A percentile compares a stretch with the other conserved stretches of the same genome.
Conservation (phyloP, 37 sponge, comb jelly and placozoan genomes). For the Sycon ciliatum region DNA sequence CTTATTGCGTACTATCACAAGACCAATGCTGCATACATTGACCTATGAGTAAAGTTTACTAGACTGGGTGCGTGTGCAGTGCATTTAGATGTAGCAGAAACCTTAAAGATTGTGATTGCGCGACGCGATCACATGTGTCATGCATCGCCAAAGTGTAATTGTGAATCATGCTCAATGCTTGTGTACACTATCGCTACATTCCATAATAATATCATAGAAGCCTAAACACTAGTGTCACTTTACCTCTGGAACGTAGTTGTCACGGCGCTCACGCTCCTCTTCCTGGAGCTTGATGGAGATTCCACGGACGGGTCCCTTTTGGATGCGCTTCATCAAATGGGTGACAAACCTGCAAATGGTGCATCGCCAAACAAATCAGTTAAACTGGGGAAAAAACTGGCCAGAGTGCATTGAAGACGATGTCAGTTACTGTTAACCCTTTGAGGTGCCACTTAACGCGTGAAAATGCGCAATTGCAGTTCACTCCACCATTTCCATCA, state of each 20-base stretch:
- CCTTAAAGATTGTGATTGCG: no score
- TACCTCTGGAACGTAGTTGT: constrained; percentile 95
- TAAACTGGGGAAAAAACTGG: neutral
- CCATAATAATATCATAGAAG: neutral
- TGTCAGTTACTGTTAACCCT: no score
- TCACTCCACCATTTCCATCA: no score
- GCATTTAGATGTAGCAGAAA: no score
- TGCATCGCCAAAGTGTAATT: neutral
- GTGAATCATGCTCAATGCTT: neutral
- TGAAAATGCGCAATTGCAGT: no score
- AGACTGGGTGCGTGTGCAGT: no score
- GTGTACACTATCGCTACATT: neutral
- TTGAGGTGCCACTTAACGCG: no score
- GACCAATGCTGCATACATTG: no score
- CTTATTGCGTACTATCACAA: no score
- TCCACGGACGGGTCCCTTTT: constrained; percentile 94
- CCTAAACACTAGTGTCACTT: constrained; percentile 2
- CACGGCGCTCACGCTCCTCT: constrained; percentile 94
- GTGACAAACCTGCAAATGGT: constrained; percentile 68
- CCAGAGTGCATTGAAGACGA: no score
- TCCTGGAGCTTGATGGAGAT: constrained; percentile 98
- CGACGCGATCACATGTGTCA: neutral
- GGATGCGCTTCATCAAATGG: constrained; percentile 93
- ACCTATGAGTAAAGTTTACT: no score
- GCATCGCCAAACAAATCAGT: neutral